A percentile compares a stretch with the other conserved stretches of the same genome.
Conservation (phyloP, 2,888 invertebrate genomes). For the Mesorhabditis spiculigera region DNA sequence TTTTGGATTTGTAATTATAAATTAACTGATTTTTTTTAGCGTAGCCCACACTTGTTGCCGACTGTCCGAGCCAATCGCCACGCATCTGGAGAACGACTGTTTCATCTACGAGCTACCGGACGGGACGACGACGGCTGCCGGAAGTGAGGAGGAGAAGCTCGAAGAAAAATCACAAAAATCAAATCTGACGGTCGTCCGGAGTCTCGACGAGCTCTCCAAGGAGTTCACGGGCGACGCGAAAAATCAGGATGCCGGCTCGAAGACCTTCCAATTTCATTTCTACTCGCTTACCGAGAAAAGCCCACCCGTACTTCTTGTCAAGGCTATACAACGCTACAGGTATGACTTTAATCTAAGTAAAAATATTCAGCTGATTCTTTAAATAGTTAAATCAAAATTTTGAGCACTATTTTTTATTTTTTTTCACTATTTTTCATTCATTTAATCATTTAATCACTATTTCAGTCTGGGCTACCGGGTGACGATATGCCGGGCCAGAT, state of each 20-base stretch:
- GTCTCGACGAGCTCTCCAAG: slow-evolving; percentile 13
- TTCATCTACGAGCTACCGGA: slow-evolving; percentile 57
- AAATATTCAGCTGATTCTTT: too few species aligned
- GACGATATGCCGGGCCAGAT: too few species aligned
- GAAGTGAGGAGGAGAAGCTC: background rate
- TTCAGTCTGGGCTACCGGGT: too few species aligned
- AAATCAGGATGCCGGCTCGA: slow-evolving; percentile 49
- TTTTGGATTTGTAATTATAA: too few species aligned
- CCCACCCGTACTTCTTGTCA: slow-evolving; percentile 56
- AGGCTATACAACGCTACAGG: slow-evolving; percentile 17
- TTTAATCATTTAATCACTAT: too few species aligned
- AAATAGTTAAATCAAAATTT: too few species aligned
- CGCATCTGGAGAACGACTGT: slow-evolving; percentile 55
- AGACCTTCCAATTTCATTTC: slow-evolving; percentile 51
- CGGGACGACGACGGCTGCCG: slow-evolving; percentile 23
- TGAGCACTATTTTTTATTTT: too few species aligned
- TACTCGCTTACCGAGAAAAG: slow-evolving; percentile 55
- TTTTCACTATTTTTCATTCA: too few species aligned
- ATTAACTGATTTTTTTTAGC: too few species aligned
- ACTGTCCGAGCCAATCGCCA: slow-evolving; percentile 42
- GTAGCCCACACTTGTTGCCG: slow-evolving; percentile 55
- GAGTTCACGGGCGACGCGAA: slow-evolving; percentile 50
- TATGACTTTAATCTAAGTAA: too few species aligned
- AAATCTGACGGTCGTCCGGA: background rate
- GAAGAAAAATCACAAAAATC: slow-evolving; percentile 9